Evolutionary conservation across 2,797 vertebrate genomes (phyloP).

Genomic region (Platyrinchus mystaceus): DNA sequence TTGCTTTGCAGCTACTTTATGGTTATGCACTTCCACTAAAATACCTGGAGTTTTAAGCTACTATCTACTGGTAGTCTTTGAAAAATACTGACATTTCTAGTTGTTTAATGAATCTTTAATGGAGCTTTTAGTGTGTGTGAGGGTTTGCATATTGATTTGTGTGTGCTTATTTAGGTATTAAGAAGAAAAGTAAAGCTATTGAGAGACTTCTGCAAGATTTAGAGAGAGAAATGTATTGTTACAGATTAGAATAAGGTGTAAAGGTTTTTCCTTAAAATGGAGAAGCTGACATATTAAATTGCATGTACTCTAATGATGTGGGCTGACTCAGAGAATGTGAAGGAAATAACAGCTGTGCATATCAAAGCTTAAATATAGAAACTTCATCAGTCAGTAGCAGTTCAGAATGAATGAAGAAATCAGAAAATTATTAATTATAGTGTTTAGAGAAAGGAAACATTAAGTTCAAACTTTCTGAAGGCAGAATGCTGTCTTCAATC

Average conservation of each 20-base stretch:
- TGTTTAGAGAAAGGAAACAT: constrained; percentile 9
- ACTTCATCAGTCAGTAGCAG: constrained; percentile 25
- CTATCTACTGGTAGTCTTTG: not conserved
- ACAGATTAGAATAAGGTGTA: not conserved
- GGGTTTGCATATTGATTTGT: not conserved
- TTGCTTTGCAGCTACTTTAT: not conserved
- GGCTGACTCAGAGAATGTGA: constrained; percentile 37
- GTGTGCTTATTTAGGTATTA: not conserved
- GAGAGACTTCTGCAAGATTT: not conserved
- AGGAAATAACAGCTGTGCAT: constrained; percentile 34
- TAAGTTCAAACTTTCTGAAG: not conserved
- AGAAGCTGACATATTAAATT: constrained; percentile 8
- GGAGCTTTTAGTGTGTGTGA: not conserved
- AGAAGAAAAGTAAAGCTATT: not conserved
- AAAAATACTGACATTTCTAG: constrained; percentile 1
- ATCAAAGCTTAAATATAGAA: constrained; percentile 50
- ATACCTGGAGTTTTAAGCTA: not conserved
- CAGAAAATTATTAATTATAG: constrained; percentile 16
- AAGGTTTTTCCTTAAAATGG: constrained; percentile 1
- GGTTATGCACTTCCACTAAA: not conserved
- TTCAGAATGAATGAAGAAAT: constrained; percentile 44
- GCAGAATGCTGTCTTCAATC: not conserved
- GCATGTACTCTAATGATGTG: not conserved
- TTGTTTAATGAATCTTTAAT: constrained; percentile 26
- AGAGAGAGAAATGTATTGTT: not conserved